Evolutionary conservation across 1,140 invertebrate species (phyloP).

Genomic region (Magallana gigas): DNA sequence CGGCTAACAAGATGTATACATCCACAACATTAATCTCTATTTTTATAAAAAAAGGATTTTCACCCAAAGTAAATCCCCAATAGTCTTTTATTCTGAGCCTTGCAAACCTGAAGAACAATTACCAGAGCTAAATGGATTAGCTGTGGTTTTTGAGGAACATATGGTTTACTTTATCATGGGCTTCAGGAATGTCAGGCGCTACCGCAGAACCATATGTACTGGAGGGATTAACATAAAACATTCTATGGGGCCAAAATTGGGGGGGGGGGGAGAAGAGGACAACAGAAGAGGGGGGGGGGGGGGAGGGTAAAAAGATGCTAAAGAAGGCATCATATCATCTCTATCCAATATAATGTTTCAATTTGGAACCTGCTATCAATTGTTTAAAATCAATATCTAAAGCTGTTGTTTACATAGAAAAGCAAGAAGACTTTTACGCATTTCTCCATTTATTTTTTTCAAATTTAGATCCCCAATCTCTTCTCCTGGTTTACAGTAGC

Average conservation of each 20-base stretch:
- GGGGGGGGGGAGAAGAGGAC: neutral
- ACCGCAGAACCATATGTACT: constrained; percentile 18
- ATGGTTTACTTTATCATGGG: constrained; percentile 28
- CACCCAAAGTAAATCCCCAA: neutral
- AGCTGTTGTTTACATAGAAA: neutral
- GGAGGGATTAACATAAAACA: constrained; percentile 1
- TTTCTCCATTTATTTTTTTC: neutral
- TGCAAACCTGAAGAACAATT: constrained; percentile 10
- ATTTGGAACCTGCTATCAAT: neutral
- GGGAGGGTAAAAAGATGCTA: neutral
- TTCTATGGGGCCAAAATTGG: neutral
- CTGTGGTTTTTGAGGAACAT: constrained; percentile 11
- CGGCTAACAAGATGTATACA: neutral
- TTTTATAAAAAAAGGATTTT: neutral
- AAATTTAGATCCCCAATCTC: constrained; percentile 25
- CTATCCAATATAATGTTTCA: neutral
- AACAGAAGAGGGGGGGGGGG: neutral
- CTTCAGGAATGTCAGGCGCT: neutral
- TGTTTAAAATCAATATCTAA: constrained; percentile 5
- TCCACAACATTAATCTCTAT: neutral
- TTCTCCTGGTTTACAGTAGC: constrained; percentile 16
- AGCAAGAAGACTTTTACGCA: neutral
- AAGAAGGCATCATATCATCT: neutral
- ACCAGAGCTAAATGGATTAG: constrained; percentile 20
- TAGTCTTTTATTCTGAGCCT: neutral